A percentile compares a stretch with the other conserved stretches of the same genome.
Conservation (phyloP, 1,140 invertebrate species). For the Papilio dardanus region DNA sequence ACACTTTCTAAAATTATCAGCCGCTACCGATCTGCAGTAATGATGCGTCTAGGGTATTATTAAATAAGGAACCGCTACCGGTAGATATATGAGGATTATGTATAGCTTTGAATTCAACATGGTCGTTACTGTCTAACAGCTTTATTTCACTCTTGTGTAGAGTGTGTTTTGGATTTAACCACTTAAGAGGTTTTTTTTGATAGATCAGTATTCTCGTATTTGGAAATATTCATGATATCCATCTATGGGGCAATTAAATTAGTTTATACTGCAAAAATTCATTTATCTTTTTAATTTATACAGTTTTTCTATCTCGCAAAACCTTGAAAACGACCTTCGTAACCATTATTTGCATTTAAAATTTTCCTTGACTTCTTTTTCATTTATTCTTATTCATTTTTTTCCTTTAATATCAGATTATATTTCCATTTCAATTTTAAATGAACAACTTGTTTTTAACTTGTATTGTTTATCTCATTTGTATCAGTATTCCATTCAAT, state of each 20-base stretch:
- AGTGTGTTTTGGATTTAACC: neutral
- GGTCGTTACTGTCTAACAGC: neutral
- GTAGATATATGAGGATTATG: neutral
- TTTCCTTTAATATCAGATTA: neutral
- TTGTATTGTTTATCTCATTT: neutral
- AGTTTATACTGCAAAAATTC: too few relatives aligned
- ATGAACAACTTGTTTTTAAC: neutral
- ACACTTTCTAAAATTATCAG: slow-evolving; percentile 74
- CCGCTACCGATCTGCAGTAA: slow-evolving; percentile 57
- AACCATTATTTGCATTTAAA: slow-evolving; percentile 2
- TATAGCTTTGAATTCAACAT: neutral
- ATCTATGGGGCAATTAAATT: neutral
- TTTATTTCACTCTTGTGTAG: neutral
- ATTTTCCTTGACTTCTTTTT: neutral
- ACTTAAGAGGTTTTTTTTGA: neutral
- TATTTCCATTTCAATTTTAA: neutral
- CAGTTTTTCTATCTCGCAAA: neutral
- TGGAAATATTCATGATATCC: neutral
- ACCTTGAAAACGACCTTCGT: neutral
- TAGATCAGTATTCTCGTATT: neutral
- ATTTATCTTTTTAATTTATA: neutral
- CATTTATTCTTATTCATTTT: neutral
- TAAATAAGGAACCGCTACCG: slow-evolving; percentile 43
- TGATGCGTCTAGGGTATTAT: slow-evolving; percentile 51
- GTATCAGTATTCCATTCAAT: slow-evolving; percentile 8